Conservation (phyloP, 2,888 invertebrate genomes). For the Nephrotoma guestfalica region DNA sequence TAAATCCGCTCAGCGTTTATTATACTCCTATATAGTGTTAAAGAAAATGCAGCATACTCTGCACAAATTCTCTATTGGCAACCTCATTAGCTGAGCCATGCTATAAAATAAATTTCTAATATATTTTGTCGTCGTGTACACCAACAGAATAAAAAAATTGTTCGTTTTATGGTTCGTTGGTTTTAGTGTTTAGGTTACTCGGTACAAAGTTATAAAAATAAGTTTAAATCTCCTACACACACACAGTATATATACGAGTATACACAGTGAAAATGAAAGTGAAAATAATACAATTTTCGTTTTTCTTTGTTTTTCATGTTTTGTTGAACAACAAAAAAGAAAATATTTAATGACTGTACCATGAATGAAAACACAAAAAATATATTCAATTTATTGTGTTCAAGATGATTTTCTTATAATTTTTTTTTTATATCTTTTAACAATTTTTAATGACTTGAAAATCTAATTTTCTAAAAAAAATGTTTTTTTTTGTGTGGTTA, state of each 20-base stretch:
- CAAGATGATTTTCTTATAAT: not conserved
- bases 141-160: not conserved
- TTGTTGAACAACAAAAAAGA: not conserved
- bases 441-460: not conserved
- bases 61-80: not conserved
- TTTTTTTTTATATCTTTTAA: not conserved
- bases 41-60: no score
- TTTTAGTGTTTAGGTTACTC: not conserved
- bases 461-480: not conserved
- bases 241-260: not conserved
- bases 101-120: not conserved
- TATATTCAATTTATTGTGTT: not conserved
- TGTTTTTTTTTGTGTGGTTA: not conserved
- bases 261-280: not conserved
- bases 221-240: not conserved
- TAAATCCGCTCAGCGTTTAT: not conserved
- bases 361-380: not conserved
- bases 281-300: not conserved
- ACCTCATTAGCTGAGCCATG: not conserved
- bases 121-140: not conserved
- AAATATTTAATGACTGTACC: not conserved
- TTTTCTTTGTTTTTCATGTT: not conserved
- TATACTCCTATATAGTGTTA: not conserved
- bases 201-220: not conserved
- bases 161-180: not conserved